A percentile compares a stretch with the other conserved stretches of the same genome.
These are phyloP conservation scores for Cyclopterus lumpus DNA, from an alignment of 2,797 vertebrate genomes.

Conservation along the genomic window DNA sequence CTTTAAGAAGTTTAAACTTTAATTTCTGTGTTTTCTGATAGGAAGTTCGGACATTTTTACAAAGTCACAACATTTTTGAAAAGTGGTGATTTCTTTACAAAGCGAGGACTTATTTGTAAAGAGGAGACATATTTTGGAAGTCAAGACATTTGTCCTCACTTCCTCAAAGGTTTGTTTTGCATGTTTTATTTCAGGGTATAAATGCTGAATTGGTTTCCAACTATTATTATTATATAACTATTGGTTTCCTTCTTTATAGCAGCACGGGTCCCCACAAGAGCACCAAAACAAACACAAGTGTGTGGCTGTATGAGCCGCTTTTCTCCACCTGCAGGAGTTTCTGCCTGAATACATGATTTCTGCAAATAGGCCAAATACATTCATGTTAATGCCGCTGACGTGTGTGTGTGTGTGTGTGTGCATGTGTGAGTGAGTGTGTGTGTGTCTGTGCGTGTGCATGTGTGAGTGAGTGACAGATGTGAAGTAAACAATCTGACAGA, in stretches of 20 bases:
- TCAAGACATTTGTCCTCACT: not conserved
- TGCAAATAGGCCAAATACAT: slow-evolving; percentile 10
- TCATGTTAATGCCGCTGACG: slow-evolving; percentile 6
- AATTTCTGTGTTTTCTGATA: not conserved
- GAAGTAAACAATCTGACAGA: not conserved
- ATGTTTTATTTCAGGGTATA: not conserved
- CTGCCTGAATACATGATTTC: not conserved
- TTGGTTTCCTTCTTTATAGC: no score
- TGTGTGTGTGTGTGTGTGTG: no score
- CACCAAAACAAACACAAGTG: not conserved
- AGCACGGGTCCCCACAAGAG: not conserved
- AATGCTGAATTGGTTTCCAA: no score
- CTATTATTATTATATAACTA: no score
- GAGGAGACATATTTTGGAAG: not conserved
- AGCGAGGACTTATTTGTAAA: not conserved
- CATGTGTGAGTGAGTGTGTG: no score
- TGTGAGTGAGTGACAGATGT: no score
- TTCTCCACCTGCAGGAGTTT: not conserved
- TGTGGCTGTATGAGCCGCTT: not conserved
- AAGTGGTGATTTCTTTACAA: not conserved
- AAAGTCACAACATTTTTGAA: not conserved
- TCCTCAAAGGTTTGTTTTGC: not conserved
- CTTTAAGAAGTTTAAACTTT: no score
- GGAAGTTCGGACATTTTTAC: not conserved
- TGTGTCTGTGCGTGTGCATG: no score